Base-by-base conservation (phyloP, 2,888 invertebrate species). In the Ptychoptera contaminata region DNA sequence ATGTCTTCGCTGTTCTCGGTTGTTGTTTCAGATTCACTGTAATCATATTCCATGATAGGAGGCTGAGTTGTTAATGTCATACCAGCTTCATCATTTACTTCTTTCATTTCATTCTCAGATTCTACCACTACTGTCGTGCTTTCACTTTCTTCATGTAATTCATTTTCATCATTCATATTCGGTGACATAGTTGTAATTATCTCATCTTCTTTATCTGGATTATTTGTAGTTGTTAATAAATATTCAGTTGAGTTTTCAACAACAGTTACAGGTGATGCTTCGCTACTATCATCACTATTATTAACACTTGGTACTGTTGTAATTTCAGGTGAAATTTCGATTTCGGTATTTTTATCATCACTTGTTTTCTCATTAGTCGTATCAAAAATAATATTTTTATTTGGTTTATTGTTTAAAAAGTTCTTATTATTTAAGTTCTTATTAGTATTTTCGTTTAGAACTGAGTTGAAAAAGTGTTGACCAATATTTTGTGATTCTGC, bases 401-500 rank as follows among this genome's bases (percentile, higher is more conserved):
- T 8, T 40, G 42, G 0, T 46, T 47, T 8, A 47, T 16, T 12
- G 16, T 36, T 30, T 48, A 44, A 12, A 38, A 30, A 16, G 42
- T 46, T 37, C 47, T 47, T 51, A 67, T 67, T 31, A 68, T 69
- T 35, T 68, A 67, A 16, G 61, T 60, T 42, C 48, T 58, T 52
- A 49, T 63, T 58, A 54, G 8, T 29, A 38, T 53, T 43, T 52
- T 66, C 60, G 45, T 63, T 58, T 7, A 53, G 48, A 15, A 49
- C 42, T 14, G 46, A 44, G 38, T 63, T 65, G 8, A 54, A 55
- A 2, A 72, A 59, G 47, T 69, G 65, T 50, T 73, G 67, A 6
- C 72, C 78, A 30, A 82, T 72, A 55, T 78, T 79, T 61, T 87
- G 86, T 0, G 85, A 84, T 60, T 87, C 87, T 0, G 86, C 84